Conservation (phyloP, 2,888 invertebrate species). For the Macaria liturata region DNA sequence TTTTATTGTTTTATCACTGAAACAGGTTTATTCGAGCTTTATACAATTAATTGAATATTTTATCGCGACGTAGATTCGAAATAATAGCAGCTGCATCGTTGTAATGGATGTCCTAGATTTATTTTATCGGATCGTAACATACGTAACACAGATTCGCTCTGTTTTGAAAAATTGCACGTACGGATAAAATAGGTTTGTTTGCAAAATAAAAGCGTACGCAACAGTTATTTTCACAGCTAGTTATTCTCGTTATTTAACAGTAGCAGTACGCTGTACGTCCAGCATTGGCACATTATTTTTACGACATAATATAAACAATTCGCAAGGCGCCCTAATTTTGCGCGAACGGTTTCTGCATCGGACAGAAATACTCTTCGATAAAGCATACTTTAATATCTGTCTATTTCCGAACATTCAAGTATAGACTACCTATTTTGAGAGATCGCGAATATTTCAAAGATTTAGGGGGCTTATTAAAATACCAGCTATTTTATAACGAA, state of each 20-base stretch:
- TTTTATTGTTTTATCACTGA: conserved; percentile 8
- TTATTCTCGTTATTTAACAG: conserved; percentile 30
- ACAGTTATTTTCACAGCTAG: conserved; percentile 13
- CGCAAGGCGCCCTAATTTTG: conserved; percentile 40
- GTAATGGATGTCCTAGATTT: no score
- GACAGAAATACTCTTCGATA: conserved; percentile 32
- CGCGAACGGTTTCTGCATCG: conserved; percentile 37
- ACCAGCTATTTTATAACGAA: conserved; percentile 22
- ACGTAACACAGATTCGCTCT: neutral
- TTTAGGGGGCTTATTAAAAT: conserved; percentile 56
- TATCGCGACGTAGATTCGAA: no score
- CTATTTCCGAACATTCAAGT: conserved; percentile 52
- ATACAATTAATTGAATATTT: no score
- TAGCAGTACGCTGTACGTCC: conserved; percentile 12
- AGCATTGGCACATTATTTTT: conserved; percentile 30
- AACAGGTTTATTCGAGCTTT: conserved; percentile 1
- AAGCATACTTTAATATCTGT: conserved; percentile 27
- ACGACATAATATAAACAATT: conserved; percentile 42
- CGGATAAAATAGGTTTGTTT: conserved; percentile 15
- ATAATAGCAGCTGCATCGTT: no score
- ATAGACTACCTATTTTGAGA: conserved; percentile 47
- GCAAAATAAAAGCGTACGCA: conserved; percentile 18
- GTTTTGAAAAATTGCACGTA: neutral
- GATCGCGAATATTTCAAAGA: conserved; percentile 37
- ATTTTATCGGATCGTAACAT: neutral